Conservation (phyloP, 2,797 vertebrate genomes). For the Cynodonichthys magdalenae region DNA sequence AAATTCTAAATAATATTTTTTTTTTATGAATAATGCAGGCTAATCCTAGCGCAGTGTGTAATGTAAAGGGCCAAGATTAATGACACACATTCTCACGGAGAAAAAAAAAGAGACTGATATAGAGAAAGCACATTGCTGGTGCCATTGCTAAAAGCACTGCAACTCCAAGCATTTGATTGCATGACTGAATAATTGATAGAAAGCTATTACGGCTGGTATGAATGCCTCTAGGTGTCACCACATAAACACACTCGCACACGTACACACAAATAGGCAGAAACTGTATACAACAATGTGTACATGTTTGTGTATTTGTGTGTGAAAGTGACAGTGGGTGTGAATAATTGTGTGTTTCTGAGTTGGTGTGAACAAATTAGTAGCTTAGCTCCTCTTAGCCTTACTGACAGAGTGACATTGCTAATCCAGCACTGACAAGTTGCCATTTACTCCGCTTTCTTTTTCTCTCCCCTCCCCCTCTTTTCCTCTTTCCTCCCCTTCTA, state of each 20-base stretch:
- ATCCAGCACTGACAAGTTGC: constrained; percentile 68
- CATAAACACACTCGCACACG: constrained; percentile 4
- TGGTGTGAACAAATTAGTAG: constrained; percentile 59
- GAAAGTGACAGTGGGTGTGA: constrained; percentile 15
- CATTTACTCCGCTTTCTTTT: constrained; percentile 33
- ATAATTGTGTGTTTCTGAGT: constrained; percentile 32
- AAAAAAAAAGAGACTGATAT: neutral
- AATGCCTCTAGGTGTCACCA: constrained; percentile 48
- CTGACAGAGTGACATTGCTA: constrained; percentile 72
- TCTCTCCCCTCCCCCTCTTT: neutral
- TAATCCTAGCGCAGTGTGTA: constrained; percentile 15
- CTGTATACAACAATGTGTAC: neutral
- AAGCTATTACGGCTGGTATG: constrained; percentile 53
- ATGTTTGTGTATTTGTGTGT: neutral
- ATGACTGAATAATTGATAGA: constrained; percentile 68
- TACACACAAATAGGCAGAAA: constrained; percentile 10
- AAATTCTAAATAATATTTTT: constrained; percentile 4
- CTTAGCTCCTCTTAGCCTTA: constrained; percentile 68
- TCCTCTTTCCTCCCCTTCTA: constrained; percentile 2
- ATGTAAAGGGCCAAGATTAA: constrained; percentile 12
- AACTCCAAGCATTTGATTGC: constrained; percentile 60
- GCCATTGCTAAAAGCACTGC: constrained; percentile 45
- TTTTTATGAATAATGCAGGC: constrained; percentile 5
- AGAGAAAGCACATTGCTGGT: constrained; percentile 16
- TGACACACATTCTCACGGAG: neutral